These are phyloP conservation scores for Silurus aristotelis DNA, from an alignment of 2,797 vertebrate genomes.

Conservation along the genomic window DNA sequence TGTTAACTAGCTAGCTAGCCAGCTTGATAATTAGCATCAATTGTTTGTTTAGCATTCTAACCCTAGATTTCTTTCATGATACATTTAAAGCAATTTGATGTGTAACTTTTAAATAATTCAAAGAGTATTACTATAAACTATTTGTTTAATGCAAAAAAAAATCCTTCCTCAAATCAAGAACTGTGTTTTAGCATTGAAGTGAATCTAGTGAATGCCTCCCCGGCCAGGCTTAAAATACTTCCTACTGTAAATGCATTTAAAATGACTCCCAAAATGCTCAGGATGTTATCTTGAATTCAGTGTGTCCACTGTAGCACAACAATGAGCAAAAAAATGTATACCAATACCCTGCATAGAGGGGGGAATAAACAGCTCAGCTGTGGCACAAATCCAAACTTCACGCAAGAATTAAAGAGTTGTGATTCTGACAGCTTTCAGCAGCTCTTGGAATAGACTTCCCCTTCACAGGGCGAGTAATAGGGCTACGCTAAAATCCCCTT, in stretches of 20 bases:
- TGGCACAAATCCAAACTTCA: slow-evolving; percentile 43
- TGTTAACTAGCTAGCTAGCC: not conserved
- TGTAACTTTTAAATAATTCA: not conserved
- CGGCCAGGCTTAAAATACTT: not conserved
- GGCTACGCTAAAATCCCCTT: slow-evolving; percentile 85
- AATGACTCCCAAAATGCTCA: not conserved
- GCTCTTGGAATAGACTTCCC: slow-evolving; percentile 76
- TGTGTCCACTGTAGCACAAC: not conserved
- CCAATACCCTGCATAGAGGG: not conserved
- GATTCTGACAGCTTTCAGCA: slow-evolving; percentile 70
- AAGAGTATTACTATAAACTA: not conserved
- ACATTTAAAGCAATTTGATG: too few relatives aligned
- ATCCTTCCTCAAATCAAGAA: not conserved
- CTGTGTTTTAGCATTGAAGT: not conserved
- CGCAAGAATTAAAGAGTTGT: slow-evolving; percentile 58
- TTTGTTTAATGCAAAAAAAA: too few relatives aligned
- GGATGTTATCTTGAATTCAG: not conserved
- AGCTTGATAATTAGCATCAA: not conserved
- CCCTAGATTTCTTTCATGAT: too few relatives aligned
- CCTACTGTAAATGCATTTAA: not conserved
- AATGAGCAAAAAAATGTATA: not conserved
- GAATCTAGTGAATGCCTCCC: not conserved
- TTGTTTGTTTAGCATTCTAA: not conserved
- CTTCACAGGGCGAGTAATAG: slow-evolving; percentile 80
- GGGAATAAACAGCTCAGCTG: slow-evolving; percentile 38